These are phyloP conservation scores for Apteryx mantelli DNA, from an alignment of 2,113 vertebrate species.

Conservation along the genomic window DNA sequence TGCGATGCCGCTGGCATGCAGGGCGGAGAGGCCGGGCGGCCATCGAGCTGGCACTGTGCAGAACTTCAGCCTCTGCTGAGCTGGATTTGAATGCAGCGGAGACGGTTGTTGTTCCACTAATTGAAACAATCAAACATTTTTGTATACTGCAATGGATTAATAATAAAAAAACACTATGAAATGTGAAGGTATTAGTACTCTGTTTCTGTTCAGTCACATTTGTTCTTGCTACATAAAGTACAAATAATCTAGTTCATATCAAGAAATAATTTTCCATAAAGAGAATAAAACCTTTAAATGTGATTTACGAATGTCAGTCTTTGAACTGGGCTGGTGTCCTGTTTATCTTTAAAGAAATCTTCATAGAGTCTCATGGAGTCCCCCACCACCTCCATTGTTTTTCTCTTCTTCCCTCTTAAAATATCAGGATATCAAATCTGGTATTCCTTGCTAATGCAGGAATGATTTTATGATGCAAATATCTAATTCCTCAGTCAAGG, in stretches of 20 bases:
- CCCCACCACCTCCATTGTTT: accelerated
- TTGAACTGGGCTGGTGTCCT: neutral
- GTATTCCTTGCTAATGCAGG: neutral
- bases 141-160: too few relatives aligned
- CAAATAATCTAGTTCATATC: neutral
- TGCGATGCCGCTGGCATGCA: accelerated
- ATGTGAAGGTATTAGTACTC: too few relatives aligned
- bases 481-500: neutral
- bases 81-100: neutral
- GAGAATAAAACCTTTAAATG: neutral
- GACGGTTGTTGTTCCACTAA: neutral
- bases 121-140: too few relatives aligned
- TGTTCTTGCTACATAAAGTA: neutral
- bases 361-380: neutral
- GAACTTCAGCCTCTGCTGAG: neutral
- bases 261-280: neutral
- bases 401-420: neutral
- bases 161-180: too few relatives aligned
- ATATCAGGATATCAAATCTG: neutral
- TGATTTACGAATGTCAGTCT: neutral
- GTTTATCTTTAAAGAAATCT: neutral
- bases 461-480: neutral
- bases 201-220: neutral
- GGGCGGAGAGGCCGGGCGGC: neutral
- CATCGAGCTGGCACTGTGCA: accelerated